phyloP scores from a whole-genome alignment of 2,113 vertebrate genomes.

The Saimiri boliviensis region DNA sequence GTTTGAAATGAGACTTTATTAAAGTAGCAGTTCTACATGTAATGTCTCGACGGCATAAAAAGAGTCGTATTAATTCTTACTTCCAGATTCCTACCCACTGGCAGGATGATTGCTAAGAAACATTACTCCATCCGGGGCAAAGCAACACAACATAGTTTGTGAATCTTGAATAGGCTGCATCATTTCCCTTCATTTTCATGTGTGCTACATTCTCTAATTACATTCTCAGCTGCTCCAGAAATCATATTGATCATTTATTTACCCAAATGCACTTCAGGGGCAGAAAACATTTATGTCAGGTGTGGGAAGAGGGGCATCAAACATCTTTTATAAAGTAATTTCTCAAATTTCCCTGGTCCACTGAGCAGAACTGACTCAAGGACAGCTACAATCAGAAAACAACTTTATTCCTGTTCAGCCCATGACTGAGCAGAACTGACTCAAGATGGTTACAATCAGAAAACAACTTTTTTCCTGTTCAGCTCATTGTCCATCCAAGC shows the following conservation, averaged over 20 bases:
- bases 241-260: conserved; percentile 28
- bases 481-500: neutral
- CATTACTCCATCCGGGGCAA: neutral
- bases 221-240: conserved; percentile 4
- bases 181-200: neutral
- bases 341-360: neutral
- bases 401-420: neutral
- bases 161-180: neutral
- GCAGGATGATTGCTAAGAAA: neutral
- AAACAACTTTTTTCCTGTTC: neutral
- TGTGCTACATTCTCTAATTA: neutral
- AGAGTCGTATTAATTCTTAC: neutral
- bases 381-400: neutral
- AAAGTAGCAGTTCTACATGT: conserved; percentile 52
- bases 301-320: neutral
- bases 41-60: neutral
- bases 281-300: neutral
- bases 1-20: conserved; percentile 69
- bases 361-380: neutral
- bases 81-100: neutral
- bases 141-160: neutral
- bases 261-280: neutral
- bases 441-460: neutral
- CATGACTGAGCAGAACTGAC: neutral
- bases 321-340: conserved; percentile 11